Evolutionary conservation across 2,113 vertebrate species (phyloP).

Genomic region (Zapus hudsonius): DNA sequence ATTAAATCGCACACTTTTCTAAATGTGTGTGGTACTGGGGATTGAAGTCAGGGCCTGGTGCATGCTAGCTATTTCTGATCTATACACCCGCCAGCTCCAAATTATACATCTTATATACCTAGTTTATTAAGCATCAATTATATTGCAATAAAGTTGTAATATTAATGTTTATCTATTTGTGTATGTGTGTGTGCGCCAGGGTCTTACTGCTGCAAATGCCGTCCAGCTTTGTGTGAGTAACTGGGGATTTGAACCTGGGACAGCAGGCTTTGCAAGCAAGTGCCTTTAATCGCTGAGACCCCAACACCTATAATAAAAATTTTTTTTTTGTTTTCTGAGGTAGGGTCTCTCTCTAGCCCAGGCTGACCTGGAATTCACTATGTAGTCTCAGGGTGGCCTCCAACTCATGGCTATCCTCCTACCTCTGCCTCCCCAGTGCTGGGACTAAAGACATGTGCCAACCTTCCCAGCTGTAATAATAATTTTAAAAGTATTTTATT

Average conservation of each 20-base stretch:
- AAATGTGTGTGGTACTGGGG: not conserved
- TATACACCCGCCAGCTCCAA: not conserved
- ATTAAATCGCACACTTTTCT: not conserved
- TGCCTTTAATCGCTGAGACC: too few species aligned
- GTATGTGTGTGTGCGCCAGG: not conserved
- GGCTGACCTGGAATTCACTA: not conserved
- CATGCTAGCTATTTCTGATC: not conserved
- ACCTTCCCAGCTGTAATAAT: not conserved
- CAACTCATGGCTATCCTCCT: too few species aligned
- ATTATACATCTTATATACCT: not conserved
- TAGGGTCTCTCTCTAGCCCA: not conserved
- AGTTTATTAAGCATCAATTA: not conserved
- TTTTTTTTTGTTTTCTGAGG: not conserved
- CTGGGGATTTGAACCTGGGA: too few species aligned
- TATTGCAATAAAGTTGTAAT: not conserved
- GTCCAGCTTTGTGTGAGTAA: too few species aligned
- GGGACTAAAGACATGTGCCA: not conserved
- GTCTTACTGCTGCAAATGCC: too few species aligned
- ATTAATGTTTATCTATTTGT: not conserved
- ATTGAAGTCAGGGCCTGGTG: not conserved
- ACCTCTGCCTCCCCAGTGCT: not conserved
- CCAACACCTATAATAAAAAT: too few species aligned
- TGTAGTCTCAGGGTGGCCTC: too few species aligned
- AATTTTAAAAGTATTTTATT: not conserved
- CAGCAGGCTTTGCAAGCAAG: too few species aligned